phyloP scores from a whole-genome alignment of 2,797 vertebrate species.

The Lophotriccus pileatus region DNA sequence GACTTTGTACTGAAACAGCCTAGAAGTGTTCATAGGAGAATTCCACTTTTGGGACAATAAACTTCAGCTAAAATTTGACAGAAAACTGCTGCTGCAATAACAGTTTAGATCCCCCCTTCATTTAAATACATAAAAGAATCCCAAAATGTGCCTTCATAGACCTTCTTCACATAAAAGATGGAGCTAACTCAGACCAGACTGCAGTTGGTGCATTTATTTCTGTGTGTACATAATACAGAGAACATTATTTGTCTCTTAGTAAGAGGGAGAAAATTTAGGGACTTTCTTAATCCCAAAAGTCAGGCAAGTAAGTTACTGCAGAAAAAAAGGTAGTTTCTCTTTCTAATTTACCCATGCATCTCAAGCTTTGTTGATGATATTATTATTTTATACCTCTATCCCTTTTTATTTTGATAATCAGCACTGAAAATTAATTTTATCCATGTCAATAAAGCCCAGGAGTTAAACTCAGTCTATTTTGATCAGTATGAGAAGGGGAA shows the following conservation, averaged over 20 bases:
- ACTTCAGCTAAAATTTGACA: neutral
- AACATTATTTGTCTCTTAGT: neutral
- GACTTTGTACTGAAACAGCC: neutral
- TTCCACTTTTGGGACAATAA: neutral
- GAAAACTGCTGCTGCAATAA: neutral
- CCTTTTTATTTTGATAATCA: neutral
- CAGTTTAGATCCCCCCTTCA: neutral
- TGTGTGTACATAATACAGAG: neutral
- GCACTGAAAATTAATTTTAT: neutral
- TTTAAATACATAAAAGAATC: neutral
- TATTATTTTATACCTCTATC: neutral
- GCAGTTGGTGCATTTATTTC: neutral
- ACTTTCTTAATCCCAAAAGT: neutral
- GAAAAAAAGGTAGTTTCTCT: neutral
- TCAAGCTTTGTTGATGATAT: neutral
- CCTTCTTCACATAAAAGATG: neutral
- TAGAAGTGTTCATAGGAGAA: neutral
- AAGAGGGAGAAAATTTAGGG: neutral
- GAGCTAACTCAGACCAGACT: neutral
- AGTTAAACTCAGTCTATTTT: neutral
- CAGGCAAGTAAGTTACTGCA: neutral
- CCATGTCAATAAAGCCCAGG: neutral
- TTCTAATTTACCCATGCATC: neutral
- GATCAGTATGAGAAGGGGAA: neutral
- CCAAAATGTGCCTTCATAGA: neutral